Base-by-base conservation (phyloP, 1,140 invertebrate species). In the Neodiprion virginianus region DNA sequence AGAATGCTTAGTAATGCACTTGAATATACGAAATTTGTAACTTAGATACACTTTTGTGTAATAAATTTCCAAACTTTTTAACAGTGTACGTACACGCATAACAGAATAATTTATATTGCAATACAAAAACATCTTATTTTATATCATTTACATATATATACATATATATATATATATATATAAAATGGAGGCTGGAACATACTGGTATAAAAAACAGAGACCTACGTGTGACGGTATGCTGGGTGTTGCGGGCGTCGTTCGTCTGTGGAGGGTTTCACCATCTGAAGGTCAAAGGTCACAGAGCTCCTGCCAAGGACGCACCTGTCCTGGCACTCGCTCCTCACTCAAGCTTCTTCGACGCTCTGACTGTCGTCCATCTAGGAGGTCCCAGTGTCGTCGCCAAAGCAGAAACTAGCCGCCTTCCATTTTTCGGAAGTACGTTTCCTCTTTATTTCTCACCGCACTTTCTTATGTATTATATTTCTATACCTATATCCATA, bases 321-420 rank as follows among this genome's bases (percentile, higher is more conserved):
- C 95, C 96, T 3, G 93, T 98, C 75, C 88, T 98, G 73, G 94
- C 93, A n/a, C 91, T 96, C 69, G 96, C 96, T 21, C 96, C 97
- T 8, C 97, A 98, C 87, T 98, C 96, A 23, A 94, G 94, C 73
- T 97, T 95, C 91, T 95, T 96, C 88, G 97, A 98, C 88, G 94
- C 95, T 72, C 91, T 98, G 75, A 91, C 94, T 75, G 93, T 96
- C 75, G 92, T 96, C 75, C 92, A 93, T 78, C 91, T 96, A 74
- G 93, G 93, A 47, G 94, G 94, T 28, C 95, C 96, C 5, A 95
- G 94, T 82, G 94, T 97, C 84, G 96, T 98, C 77, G 95, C 95
- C 73, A 97, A 96, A 85, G 93, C 92, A 21, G 95, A 96, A 85
- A 93, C 93, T 48, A 91, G 93, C 50, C 88, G 91, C 73, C 91